Percentiles rank a stretch among this genome's conserved stretches.
phyloP scores from a whole-genome alignment of 2,113 vertebrate genomes.

The Eurypyga helias region DNA sequence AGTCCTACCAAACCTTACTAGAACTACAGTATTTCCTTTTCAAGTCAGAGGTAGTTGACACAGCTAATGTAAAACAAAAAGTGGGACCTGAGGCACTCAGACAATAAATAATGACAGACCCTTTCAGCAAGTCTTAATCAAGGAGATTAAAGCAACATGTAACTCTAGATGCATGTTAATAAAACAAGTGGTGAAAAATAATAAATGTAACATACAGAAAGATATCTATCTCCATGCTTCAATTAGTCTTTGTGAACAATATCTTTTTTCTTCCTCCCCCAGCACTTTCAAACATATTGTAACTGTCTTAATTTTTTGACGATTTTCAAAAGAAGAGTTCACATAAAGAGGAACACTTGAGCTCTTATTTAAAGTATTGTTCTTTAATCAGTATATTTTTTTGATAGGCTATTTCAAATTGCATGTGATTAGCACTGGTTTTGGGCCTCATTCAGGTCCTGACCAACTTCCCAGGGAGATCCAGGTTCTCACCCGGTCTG shows the following conservation, averaged over 20 bases:
- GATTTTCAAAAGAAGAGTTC: conserved; percentile 28
- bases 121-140: conserved; percentile 91
- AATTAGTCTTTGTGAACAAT: conserved; percentile 75
- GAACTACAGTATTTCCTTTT: conserved; percentile 56
- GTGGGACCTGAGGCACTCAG: conserved; percentile 70
- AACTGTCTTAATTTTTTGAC: conserved; percentile 20
- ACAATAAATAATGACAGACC: conserved; percentile 83
- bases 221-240: conserved; percentile 69
- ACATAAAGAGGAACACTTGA: not conserved
- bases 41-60: conserved; percentile 49
- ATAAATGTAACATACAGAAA: conserved; percentile 73
- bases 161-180: conserved; percentile 85
- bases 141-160: conserved; percentile 85
- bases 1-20: conserved; percentile 36
- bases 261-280: conserved; percentile 69
- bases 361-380: not conserved
- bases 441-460: not conserved
- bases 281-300: conserved; percentile 82
- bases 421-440: not conserved
- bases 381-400: not conserved
- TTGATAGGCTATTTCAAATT: not conserved
- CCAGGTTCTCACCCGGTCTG: conserved; percentile 35
- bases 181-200: conserved; percentile 81
- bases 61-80: conserved; percentile 67
- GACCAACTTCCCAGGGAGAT: conserved; percentile 60